phyloP scores from a whole-genome alignment of 2,888 invertebrate genomes.

The Antheraea yamamai region DNA sequence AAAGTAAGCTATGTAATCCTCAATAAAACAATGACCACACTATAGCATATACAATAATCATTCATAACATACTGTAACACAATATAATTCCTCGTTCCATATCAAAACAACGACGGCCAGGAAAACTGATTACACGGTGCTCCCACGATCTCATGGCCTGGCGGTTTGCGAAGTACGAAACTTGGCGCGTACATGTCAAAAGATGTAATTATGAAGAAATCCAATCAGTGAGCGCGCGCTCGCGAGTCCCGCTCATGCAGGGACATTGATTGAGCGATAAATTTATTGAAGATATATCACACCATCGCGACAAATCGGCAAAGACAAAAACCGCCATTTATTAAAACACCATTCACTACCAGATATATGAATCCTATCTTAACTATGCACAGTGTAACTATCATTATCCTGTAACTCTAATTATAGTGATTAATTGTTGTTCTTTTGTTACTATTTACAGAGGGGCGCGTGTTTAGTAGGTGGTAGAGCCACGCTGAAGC shows the following conservation, averaged over 20 bases:
- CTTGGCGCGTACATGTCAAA: constrained; percentile 81
- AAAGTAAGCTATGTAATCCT: not conserved
- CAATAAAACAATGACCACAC: not conserved
- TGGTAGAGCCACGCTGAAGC: too few species aligned
- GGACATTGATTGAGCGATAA: constrained; percentile 78
- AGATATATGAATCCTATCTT: not conserved
- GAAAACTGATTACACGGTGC: constrained; percentile 80
- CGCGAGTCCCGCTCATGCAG: constrained; percentile 64
- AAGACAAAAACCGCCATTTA: constrained; percentile 34
- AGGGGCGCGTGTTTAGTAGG: not conserved
- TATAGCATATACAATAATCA: not conserved
- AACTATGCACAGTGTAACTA: not conserved
- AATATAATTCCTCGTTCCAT: constrained; percentile 56
- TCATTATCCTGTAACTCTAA: not conserved
- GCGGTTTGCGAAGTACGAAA: constrained; percentile 74
- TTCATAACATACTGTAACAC: constrained; percentile 31
- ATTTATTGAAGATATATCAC: constrained; percentile 76
- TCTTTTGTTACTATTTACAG: not conserved
- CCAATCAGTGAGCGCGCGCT: constrained; percentile 74
- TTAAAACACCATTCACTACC: not conserved
- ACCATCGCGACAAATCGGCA: constrained; percentile 75
- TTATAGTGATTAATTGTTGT: not conserved
- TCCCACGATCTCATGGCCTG: constrained; percentile 79
- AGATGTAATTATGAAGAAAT: constrained; percentile 82
- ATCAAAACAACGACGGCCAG: constrained; percentile 75